Base-by-base conservation (phyloP, 2,797 vertebrate genomes). In the Florisuga fusca region DNA sequence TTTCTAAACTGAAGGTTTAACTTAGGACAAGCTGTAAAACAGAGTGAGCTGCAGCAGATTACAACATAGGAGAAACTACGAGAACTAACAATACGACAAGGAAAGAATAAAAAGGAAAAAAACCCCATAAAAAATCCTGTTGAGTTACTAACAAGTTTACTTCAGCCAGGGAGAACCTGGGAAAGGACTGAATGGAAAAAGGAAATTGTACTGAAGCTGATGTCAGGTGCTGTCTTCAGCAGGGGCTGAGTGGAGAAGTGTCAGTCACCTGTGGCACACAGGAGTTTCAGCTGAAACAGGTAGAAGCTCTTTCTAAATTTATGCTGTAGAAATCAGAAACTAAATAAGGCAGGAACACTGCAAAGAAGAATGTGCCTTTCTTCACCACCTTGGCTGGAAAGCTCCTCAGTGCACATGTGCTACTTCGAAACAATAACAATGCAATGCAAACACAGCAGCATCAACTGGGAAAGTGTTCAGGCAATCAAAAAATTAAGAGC, bases 121-220 rank as follows among this genome's bases (percentile, higher is more conserved):
- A 8, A 12, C 17, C 8, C 6, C 8, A 12, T n/a, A 33, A 57
- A 67, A 73, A 73, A 53, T 0, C 5, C 9, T 4, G 1, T 2
- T 76, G 77, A 55, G 23, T 73, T 71, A 50, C 26, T 31, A 72
- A 36, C 2, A 33, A 57, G 38, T 21, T 58, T 25, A 3, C 11
- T 69, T 48, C n/a, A 68, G 50, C 29, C 62, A 53, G 50, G 50
- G 54, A 81, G 21, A n/a, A 19, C n/a, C 29, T 45, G 57, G 63
- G 20, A 34, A 34, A 29, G 50, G 23, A 7, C 31, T 8, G 50
- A 72, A 18, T 6, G n/a, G 38, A n/a, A 41, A 62, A 45, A 0
- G 0, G 36, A 51, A 50, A 29, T 0, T 33, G 41, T 25, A 13
- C 23, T 66, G 68, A 63, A 36, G 18, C 26, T 8, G 2, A 7